These are phyloP conservation scores for Enteromius viviparus DNA, from an alignment of 2,797 vertebrate species.

Conservation along the genomic window DNA sequence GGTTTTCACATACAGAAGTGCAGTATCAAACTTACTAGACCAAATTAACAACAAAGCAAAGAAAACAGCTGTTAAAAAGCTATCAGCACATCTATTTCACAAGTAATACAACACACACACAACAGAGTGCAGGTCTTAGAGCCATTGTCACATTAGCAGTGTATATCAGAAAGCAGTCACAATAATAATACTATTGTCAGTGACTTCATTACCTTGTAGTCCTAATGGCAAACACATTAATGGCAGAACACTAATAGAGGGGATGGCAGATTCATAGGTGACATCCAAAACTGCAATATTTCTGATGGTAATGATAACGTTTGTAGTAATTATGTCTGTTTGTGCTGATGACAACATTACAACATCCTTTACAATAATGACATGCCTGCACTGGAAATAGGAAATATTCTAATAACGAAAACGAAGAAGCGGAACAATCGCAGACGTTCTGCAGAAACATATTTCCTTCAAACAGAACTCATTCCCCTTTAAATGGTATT, in stretches of 20 bases:
- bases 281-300: slow-evolving; percentile 25
- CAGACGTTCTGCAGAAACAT: slow-evolving; percentile 32
- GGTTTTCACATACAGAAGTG: slow-evolving; percentile 16
- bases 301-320: slow-evolving; percentile 29
- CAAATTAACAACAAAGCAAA: slow-evolving; percentile 7
- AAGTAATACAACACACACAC: slow-evolving; percentile 7
- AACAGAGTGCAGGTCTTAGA: slow-evolving; percentile 38
- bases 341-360: not conserved
- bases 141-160: slow-evolving; percentile 62
- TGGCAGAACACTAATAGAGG: slow-evolving; percentile 60
- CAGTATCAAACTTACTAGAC: slow-evolving; percentile 2
- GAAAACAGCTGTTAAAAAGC: slow-evolving; percentile 13
- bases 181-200: slow-evolving; percentile 57
- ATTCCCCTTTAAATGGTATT: slow-evolving; percentile 64
- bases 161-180: slow-evolving; percentile 63
- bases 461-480: slow-evolving; percentile 43
- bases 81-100: not conserved
- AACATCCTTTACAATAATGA: slow-evolving; percentile 23
- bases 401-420: slow-evolving; percentile 9
- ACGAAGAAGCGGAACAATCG: not conserved
- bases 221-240: slow-evolving; percentile 55
- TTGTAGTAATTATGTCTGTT: slow-evolving; percentile 43
- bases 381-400: slow-evolving; percentile 15
- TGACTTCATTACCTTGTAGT: slow-evolving; percentile 4
- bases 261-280: slow-evolving; percentile 27